These are phyloP conservation scores for Cynopterus brachyotis DNA, from an alignment of 2,113 vertebrate genomes.

Conservation along the genomic window DNA sequence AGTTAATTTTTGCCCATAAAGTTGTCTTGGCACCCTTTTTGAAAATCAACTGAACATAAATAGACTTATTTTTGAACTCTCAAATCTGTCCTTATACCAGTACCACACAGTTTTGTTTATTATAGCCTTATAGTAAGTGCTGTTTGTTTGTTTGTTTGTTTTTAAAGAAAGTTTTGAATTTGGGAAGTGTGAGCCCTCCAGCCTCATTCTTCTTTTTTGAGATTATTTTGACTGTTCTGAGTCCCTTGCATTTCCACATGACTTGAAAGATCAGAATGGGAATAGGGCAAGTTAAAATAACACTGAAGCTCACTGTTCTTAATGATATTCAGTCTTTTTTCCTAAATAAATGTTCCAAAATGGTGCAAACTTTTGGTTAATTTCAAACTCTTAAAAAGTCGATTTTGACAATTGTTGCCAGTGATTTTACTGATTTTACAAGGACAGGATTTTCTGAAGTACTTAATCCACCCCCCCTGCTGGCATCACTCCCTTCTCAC, in stretches of 20 bases:
- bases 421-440: background rate
- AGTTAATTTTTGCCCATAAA: background rate
- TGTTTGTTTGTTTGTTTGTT: no score
- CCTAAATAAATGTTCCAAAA: background rate
- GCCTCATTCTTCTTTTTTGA: background rate
- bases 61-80: background rate
- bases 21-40: background rate
- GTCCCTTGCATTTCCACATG: background rate
- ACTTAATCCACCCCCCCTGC: background rate
- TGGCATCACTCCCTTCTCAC: background rate
- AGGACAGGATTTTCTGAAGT: background rate
- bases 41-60: background rate
- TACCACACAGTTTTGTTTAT: background rate
- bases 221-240: background rate
- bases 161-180: background rate
- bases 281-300: background rate
- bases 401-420: background rate
- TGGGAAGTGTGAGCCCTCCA: background rate
- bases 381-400: constrained; percentile 7
- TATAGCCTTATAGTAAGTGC: background rate
- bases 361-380: background rate
- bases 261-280: background rate
- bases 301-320: background rate
- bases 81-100: background rate
- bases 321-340: background rate